These are phyloP conservation scores for Piezodorus guildinii DNA, from an alignment of 1,140 invertebrate genomes.

Conservation along the genomic window DNA sequence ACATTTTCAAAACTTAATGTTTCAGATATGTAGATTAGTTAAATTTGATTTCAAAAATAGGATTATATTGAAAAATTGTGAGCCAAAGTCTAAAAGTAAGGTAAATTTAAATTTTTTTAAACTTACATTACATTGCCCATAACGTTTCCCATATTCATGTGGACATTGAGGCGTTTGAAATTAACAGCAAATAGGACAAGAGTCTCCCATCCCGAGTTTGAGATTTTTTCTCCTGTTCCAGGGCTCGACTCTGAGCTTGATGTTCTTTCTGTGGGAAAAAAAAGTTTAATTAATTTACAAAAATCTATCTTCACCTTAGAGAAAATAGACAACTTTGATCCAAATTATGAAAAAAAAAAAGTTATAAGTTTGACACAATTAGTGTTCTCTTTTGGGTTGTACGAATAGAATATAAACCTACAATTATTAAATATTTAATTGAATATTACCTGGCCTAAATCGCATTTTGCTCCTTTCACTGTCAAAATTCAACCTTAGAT, in stretches of 20 bases:
- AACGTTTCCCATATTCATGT: conserved; percentile 98
- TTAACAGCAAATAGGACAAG: conserved; percentile 90
- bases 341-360: no score
- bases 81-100: no score
- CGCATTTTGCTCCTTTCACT: conserved; percentile 33
- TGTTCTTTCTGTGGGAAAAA: neutral
- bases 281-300: no score
- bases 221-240: conserved; percentile 38
- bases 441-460: neutral
- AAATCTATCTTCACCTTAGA: no score
- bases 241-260: conserved; percentile 36
- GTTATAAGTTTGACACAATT: no score
- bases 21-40: no score
- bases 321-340: no score
- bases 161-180: conserved; percentile 86
- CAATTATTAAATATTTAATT: neutral
- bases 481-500: conserved; percentile 41
- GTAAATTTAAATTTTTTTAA: neutral
- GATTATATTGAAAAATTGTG: no score
- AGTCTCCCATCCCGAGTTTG: conserved; percentile 74
- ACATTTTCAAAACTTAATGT: no score
- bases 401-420: no score
- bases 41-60: no score
- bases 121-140: conserved; percentile 85
- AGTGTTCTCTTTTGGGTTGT: no score